Evolutionary conservation across 2,888 invertebrate genomes (phyloP).

Genomic region (Acleris holmiana): DNA sequence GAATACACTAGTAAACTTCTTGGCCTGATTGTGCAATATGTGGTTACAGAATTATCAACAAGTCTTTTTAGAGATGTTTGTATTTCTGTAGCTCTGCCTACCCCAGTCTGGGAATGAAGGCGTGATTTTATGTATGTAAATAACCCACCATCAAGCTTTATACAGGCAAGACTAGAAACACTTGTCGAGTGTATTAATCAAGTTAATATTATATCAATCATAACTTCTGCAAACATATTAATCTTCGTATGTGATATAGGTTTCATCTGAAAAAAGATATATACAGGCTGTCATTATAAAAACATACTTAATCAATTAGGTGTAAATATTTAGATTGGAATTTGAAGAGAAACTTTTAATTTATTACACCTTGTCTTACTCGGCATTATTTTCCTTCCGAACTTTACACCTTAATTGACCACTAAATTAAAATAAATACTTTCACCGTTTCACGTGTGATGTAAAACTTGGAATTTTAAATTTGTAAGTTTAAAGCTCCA

Average conservation of each 20-base stretch:
- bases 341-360: slow-evolving; percentile 52
- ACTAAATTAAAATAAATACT: not conserved
- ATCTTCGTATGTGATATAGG: slow-evolving; percentile 24
- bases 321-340: slow-evolving; percentile 41
- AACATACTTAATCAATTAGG: slow-evolving; percentile 68
- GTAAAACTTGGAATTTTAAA: too few relatives aligned
- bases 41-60: too few relatives aligned
- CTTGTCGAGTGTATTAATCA: slow-evolving; percentile 1
- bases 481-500: too few relatives aligned
- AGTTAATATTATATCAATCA: slow-evolving; percentile 24
- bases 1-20: too few relatives aligned
- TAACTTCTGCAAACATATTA: slow-evolving; percentile 19
- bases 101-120: too few relatives aligned
- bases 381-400: not conserved
- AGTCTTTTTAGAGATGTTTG: too few relatives aligned
- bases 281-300: slow-evolving; percentile 71
- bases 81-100: too few relatives aligned
- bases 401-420: not conserved
- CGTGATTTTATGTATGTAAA: too few relatives aligned
- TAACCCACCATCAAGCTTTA: too few relatives aligned
- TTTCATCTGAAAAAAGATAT: slow-evolving; percentile 54
- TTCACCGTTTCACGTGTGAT: not conserved
- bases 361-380: slow-evolving; percentile 33
- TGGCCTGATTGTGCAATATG: too few relatives aligned
- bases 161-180: not conserved